phyloP scores from a whole-genome alignment of 2,888 invertebrate species.

The Zaprionus lineosus region DNA sequence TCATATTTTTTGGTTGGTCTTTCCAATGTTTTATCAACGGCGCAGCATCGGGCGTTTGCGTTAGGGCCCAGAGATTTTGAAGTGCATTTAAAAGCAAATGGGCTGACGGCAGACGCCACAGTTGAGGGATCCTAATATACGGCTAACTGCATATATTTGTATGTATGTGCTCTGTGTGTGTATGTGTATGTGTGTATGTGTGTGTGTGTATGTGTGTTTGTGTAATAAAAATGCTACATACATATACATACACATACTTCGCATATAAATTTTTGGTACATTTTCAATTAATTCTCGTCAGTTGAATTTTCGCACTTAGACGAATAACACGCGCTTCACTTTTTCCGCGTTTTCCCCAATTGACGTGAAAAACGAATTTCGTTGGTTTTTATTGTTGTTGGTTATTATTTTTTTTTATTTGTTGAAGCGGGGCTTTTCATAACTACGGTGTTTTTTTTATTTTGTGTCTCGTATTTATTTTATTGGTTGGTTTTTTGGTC shows the following conservation, averaged over 20 bases:
- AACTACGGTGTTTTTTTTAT: background rate
- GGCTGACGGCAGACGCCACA: constrained; percentile 2
- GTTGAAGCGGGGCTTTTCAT: too few species aligned
- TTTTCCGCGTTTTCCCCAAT: too few species aligned
- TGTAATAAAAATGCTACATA: too few species aligned
- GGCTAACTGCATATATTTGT: constrained; percentile 4
- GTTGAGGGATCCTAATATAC: constrained; percentile 17
- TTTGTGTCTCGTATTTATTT: background rate
- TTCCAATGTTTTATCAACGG: constrained; percentile 51
- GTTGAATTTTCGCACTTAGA: constrained; percentile 48
- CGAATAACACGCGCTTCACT: constrained; percentile 29
- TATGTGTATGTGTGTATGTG: too few species aligned
- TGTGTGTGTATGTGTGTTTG: too few species aligned
- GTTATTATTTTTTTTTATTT: constrained; percentile 1
- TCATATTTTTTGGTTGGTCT: constrained; percentile 25
- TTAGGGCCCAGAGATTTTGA: constrained; percentile 1
- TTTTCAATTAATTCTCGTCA: constrained; percentile 53
- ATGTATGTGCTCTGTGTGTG: too few species aligned
- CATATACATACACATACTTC: constrained; percentile 15
- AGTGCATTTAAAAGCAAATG: constrained; percentile 14
- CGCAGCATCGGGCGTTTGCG: constrained; percentile 37
- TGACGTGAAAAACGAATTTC: constrained; percentile 1
- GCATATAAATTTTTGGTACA: constrained; percentile 39
- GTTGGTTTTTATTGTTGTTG: background rate
- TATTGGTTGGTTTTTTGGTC: too few species aligned